Percentiles rank a stretch among this genome's conserved stretches.
Conservation (phyloP, 1,140 invertebrate species). For the Saccostrea glomerata region DNA sequence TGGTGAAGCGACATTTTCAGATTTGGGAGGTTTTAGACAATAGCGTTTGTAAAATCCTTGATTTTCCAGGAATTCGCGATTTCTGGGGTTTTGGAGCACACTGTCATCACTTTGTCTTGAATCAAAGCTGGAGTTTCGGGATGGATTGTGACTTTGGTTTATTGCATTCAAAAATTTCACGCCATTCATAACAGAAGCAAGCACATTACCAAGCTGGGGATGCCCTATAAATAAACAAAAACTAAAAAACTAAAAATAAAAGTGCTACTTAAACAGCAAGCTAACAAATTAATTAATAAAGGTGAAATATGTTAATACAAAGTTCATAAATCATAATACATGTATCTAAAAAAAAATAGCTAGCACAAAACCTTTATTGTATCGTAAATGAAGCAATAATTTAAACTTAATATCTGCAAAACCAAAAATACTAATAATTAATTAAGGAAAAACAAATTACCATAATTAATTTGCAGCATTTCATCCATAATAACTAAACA, state of each 20-base stretch:
- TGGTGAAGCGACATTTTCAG: background rate
- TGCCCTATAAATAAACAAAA: constrained; percentile 52
- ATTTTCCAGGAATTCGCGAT: constrained; percentile 49
- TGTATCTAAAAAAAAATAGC: background rate
- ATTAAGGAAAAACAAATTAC: background rate
- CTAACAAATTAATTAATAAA: background rate
- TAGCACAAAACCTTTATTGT: background rate
- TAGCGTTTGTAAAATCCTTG: constrained; percentile 51
- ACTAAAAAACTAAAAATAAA: background rate
- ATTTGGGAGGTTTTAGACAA: background rate
- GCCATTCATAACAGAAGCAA: constrained; percentile 56
- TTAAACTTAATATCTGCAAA: background rate
- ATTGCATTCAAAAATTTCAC: constrained; percentile 54
- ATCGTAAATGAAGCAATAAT: background rate
- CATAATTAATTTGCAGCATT: constrained; percentile 28
- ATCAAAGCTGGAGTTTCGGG: constrained; percentile 26
- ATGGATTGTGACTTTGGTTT: constrained; percentile 21
- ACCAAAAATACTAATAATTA: background rate
- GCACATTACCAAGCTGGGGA: constrained; percentile 47
- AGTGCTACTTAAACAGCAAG: background rate
- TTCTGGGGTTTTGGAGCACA: constrained; percentile 52
- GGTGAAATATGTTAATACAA: background rate
- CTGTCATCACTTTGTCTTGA: constrained; percentile 39
- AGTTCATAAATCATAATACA: background rate
- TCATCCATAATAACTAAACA: constrained; percentile 18